These are phyloP conservation scores for Melanostigma gelatinosum DNA, from an alignment of 2,113 vertebrate species.

Conservation along the genomic window DNA sequence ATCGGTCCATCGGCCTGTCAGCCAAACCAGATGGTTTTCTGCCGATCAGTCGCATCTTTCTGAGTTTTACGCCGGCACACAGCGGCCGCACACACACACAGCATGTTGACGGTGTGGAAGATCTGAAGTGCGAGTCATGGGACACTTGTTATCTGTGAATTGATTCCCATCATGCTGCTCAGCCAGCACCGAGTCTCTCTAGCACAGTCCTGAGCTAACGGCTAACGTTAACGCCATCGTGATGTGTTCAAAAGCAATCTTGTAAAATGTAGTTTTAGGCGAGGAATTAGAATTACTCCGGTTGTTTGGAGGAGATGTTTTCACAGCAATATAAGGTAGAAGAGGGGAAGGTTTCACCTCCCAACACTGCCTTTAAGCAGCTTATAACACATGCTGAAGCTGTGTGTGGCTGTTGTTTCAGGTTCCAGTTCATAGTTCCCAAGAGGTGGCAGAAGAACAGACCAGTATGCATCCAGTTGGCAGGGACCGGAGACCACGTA, in stretches of 20 bases:
- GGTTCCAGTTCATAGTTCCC: conserved; percentile 96
- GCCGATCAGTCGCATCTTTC: too few relatives aligned
- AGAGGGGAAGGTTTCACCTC: background rate
- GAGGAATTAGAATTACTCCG: background rate
- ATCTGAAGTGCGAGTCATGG: too few relatives aligned
- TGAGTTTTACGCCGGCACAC: too few relatives aligned
- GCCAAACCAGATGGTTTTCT: too few relatives aligned
- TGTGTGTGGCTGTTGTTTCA: conserved; percentile 62
- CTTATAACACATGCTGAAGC: background rate
- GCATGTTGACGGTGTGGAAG: too few relatives aligned
- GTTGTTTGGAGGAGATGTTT: too few relatives aligned
- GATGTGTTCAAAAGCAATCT: background rate
- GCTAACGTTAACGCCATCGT: background rate
- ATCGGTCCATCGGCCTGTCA: too few relatives aligned
- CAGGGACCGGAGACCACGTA: conserved; percentile 98
- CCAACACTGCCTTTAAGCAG: background rate
- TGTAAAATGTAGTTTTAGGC: background rate
- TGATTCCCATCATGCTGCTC: background rate
- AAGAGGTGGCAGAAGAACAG: conserved; percentile 91
- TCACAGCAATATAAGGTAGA: background rate
- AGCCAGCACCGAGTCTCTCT: background rate
- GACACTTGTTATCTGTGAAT: background rate
- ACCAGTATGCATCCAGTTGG: conserved; percentile 96
- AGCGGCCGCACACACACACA: too few relatives aligned
- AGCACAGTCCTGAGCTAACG: background rate